Evolutionary conservation across 2,113 vertebrate genomes (phyloP).

Genomic region (Callorhinus ursinus): DNA sequence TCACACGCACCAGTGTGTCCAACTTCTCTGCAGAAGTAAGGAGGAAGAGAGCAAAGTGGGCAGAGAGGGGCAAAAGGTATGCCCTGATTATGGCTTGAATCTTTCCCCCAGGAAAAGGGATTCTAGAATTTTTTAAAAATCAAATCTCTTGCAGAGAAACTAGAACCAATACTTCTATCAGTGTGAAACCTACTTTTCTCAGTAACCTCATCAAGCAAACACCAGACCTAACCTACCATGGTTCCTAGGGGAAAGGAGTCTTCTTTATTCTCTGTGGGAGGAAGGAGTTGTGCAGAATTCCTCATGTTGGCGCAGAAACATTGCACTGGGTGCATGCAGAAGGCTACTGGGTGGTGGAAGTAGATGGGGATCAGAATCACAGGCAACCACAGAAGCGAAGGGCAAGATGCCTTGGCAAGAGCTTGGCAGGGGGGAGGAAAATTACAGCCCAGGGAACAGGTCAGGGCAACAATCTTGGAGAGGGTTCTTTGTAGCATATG

Average conservation of each 20-base stretch:
- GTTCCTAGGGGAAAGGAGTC: background rate
- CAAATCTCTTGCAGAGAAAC: background rate
- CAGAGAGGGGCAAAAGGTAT: background rate
- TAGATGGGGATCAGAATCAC: background rate
- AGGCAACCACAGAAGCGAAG: background rate
- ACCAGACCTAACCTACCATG: background rate
- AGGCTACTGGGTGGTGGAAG: background rate
- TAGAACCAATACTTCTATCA: conserved; percentile 3
- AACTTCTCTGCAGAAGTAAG: background rate
- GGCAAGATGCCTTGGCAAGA: background rate
- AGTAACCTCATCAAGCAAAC: background rate
- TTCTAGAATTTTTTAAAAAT: background rate
- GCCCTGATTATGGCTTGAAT: background rate
- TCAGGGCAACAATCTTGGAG: background rate
- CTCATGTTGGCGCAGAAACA: background rate
- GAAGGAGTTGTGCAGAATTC: background rate
- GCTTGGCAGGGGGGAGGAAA: background rate
- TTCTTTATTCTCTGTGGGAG: background rate
- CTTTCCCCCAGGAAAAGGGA: background rate
- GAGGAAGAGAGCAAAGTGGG: background rate
- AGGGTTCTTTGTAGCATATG: background rate
- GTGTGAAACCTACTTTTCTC: background rate
- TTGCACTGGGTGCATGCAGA: background rate
- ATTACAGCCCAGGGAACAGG: background rate
- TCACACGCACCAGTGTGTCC: background rate